Base-by-base conservation (phyloP, 2,113 vertebrate species). In the Oreotragus oreotragus region DNA sequence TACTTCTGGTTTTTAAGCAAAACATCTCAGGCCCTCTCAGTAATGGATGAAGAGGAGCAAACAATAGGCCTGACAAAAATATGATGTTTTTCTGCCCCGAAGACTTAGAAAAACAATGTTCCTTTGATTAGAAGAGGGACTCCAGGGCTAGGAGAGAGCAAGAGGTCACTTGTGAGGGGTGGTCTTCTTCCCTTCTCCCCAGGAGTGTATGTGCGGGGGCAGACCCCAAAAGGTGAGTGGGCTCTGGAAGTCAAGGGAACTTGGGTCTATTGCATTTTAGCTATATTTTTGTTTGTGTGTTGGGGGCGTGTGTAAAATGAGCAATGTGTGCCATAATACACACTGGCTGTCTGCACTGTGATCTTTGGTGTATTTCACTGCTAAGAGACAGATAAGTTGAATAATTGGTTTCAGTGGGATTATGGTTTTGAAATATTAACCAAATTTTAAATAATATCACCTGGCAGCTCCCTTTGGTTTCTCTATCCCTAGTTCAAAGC, bases 391-490 rank as follows among this genome's bases (percentile, higher is more conserved):
- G 30, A 95, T 43, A 80, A 45, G 21, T 47, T 80, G 49, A 92
- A 25, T 80, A 76, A 95, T 84, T 96, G 90, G 57, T 73, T 93
- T 94, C 90, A 47, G 17, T 80, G 66, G 58, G 58, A 90, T 92
- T 91, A 73, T 53, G 53, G 12, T 84, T 95, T 90, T 94, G 70
- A 93, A 94, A 95, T 58, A 88, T n/a, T 84, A 87, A 79, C 76
- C 25, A 90, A 47, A 93, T 66, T 88, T 96, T 85, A 94, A 79
- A 19, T 2, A 30, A 55, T 77, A 70, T 60, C 39, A 43, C 7
- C 76, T 85, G 60, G 30, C 36, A 90, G 27, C 89, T 95, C 27
- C 19, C 14, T 16, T 91, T 93, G 79, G 10, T 49, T 92, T 21
- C 3, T 94, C 66, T 96, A 36, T 57, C 28, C 23, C 66, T 15